Evolutionary conservation across 2,113 vertebrate species (phyloP).

Genomic region (Cololabis saira): DNA sequence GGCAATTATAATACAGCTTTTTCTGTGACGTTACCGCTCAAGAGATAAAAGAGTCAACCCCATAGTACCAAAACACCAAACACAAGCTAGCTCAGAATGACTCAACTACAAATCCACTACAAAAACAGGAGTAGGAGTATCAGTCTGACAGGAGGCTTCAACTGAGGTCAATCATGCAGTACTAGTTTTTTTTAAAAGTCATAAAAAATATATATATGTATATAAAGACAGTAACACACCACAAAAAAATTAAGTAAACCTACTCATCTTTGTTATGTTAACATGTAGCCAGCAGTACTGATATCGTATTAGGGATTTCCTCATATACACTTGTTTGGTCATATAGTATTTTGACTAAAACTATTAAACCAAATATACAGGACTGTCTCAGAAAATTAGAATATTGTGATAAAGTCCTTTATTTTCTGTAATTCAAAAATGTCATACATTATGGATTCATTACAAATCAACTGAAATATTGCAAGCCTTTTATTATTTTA

Average conservation of each 20-base stretch:
- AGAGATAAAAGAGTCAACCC: constrained; percentile 99
- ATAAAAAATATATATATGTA: too few species aligned
- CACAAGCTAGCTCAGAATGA: constrained; percentile 44
- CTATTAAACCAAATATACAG: neutral
- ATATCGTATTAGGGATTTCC: constrained; percentile 13
- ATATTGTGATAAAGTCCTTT: too few species aligned
- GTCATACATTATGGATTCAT: too few species aligned
- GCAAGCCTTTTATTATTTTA: too few species aligned
- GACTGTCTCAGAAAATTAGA: too few species aligned
- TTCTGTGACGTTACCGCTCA: constrained; percentile 99
- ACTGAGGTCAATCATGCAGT: constrained; percentile 9
- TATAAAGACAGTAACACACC: neutral
- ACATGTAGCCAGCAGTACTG: neutral
- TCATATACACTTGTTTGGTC: neutral
- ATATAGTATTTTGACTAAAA: constrained; percentile 11
- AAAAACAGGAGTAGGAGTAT: neutral
- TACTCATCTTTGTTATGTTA: constrained; percentile 13
- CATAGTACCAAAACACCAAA: constrained; percentile 76
- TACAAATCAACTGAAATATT: too few species aligned
- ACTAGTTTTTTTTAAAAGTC: too few species aligned
- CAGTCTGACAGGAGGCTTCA: constrained; percentile 7
- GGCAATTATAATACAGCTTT: constrained; percentile 75
- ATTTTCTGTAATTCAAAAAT: too few species aligned
- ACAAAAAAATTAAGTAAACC: constrained; percentile 17
- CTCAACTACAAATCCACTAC: constrained; percentile 34